These are phyloP conservation scores for Burhinus oedicnemus DNA, from an alignment of 2,113 vertebrate species.

Conservation along the genomic window DNA sequence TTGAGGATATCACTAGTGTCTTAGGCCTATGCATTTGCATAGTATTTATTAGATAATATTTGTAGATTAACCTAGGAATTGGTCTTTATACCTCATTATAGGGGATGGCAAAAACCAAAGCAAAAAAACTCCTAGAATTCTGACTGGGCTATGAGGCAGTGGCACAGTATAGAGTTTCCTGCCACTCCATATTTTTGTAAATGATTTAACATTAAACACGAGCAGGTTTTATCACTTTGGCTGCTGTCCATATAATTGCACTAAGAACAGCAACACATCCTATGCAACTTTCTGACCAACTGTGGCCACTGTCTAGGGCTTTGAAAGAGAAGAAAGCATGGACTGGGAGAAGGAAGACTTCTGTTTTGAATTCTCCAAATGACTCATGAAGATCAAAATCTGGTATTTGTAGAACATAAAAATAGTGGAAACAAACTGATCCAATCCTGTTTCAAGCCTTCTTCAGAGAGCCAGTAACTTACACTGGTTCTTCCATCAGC, in stretches of 20 bases:
- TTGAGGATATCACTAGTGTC: not conserved
- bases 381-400: not conserved
- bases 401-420: not conserved
- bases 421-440: not conserved
- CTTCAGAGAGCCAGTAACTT: not conserved
- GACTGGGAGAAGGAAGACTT: not conserved
- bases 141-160: fast-evolving
- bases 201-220: not conserved
- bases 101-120: not conserved
- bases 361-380: not conserved
- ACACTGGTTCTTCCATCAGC: not conserved
- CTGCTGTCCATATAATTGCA: not conserved
- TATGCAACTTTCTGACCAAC: not conserved
- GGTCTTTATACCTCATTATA: not conserved
- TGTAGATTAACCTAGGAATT: not conserved
- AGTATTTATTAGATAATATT: not conserved
- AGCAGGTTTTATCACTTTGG: not conserved
- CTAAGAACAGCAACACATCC: not conserved
- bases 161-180: not conserved
- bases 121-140: not conserved
- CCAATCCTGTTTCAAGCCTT: not conserved
- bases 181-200: not conserved
- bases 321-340: not conserved
- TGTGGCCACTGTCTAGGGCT: not conserved
- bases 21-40: not conserved